Evolutionary conservation across 2,113 vertebrate genomes (phyloP).

Genomic region (Sander lucioperca): DNA sequence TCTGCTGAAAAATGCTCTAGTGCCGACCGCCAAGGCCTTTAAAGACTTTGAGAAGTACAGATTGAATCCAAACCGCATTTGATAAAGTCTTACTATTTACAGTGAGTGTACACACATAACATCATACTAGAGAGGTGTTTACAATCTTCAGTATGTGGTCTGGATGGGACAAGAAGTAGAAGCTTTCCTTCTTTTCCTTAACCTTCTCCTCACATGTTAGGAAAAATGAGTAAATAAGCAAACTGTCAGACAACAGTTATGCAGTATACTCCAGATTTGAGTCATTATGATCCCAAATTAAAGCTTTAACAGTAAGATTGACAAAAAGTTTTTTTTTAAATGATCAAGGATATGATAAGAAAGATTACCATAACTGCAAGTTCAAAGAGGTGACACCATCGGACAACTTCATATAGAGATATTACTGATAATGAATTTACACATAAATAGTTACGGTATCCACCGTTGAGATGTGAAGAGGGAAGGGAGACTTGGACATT

Average conservation of each 20-base stretch:
- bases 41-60: background rate
- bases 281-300: conserved; percentile 19
- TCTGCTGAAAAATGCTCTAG: background rate
- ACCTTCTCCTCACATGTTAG: conserved; percentile 28
- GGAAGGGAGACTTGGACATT: background rate
- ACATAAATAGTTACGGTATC: background rate
- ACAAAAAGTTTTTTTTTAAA: background rate
- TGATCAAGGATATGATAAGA: background rate
- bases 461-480: background rate
- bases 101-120: background rate
- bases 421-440: background rate
- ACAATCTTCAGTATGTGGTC: conserved; percentile 32
- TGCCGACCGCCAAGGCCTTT: background rate
- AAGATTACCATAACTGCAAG: background rate
- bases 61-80: conserved; percentile 2
- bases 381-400: background rate
- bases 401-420: background rate
- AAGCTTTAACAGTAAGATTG: background rate
- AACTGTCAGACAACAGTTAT: conserved; percentile 33
- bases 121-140: conserved; percentile 11
- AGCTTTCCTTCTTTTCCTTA: background rate
- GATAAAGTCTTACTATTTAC: background rate
- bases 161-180: conserved; percentile 43
- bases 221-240: conserved; percentile 47
- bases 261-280: conserved; percentile 10